Conservation (phyloP, 2,113 vertebrate species). For the Vulpes ferrilata region DNA sequence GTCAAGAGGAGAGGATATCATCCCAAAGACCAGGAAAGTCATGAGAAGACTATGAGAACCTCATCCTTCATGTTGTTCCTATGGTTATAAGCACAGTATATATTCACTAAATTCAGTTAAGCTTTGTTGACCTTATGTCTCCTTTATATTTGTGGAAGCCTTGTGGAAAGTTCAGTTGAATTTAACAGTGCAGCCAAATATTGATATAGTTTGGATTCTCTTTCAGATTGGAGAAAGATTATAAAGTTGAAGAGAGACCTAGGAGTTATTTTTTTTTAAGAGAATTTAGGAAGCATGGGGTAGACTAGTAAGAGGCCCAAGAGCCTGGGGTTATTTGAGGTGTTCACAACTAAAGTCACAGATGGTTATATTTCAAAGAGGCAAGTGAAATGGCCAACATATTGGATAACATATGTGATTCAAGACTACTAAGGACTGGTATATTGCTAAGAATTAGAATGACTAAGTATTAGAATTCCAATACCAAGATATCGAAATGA, state of each 20-base stretch:
- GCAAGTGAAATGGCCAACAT: not conserved
- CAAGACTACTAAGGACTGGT: not conserved
- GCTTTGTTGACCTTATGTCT: not conserved
- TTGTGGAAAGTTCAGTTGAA: slow-evolving; percentile 2
- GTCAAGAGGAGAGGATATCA: slow-evolving; percentile 51
- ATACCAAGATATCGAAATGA: not conserved
- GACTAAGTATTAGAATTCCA: not conserved
- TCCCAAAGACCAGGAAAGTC: not conserved
- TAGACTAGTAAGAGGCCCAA: not conserved
- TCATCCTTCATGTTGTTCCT: not conserved
- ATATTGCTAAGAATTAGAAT: slow-evolving; percentile 40
- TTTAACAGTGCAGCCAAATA: not conserved
- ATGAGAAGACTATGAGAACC: not conserved
- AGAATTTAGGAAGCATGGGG: slow-evolving; percentile 13
- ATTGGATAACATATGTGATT: not conserved
- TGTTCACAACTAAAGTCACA: slow-evolving; percentile 48
- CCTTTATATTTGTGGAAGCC: slow-evolving; percentile 39
- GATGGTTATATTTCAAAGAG: slow-evolving; percentile 2
- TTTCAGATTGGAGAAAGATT: slow-evolving; percentile 19
- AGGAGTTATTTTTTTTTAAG: not conserved
- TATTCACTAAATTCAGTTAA: slow-evolving; percentile 41
- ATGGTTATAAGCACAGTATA: not conserved
- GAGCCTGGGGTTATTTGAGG: slow-evolving; percentile 36
- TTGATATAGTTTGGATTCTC: slow-evolving; percentile 6
- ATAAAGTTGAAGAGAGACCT: not conserved